Percentiles rank a stretch among this genome's conserved stretches.
phyloP scores from a whole-genome alignment of 1,140 invertebrate genomes.

The Armadillidium nasatum region DNA sequence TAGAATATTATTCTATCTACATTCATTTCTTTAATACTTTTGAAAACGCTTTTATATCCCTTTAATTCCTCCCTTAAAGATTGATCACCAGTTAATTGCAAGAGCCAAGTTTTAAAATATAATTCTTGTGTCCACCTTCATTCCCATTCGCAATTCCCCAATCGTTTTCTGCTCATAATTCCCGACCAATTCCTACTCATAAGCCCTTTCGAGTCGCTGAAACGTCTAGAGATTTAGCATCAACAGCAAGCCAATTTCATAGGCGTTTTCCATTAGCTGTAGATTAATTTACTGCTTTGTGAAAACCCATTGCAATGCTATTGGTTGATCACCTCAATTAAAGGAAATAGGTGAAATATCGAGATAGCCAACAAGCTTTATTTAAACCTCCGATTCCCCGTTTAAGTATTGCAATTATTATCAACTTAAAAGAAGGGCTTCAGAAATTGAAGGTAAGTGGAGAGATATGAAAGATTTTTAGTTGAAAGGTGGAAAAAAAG shows the following conservation, averaged over 20 bases:
- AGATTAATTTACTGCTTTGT: slow-evolving; percentile 13
- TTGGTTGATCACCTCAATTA: slow-evolving; percentile 10
- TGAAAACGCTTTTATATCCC: slow-evolving; percentile 1
- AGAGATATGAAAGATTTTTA: no score
- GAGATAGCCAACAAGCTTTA: slow-evolving; percentile 7
- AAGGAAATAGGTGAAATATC: slow-evolving; percentile 5
- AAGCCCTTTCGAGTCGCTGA: background rate
- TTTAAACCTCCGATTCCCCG: background rate
- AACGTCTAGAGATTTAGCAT: slow-evolving; percentile 12
- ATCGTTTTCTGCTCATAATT: slow-evolving; percentile 1
- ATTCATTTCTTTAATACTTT: background rate
- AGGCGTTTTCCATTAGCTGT: slow-evolving; percentile 7
- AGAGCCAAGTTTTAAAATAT: slow-evolving; percentile 3
- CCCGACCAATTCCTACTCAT: slow-evolving; percentile 7
- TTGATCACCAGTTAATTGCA: slow-evolving; percentile 9
- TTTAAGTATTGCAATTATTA: slow-evolving; percentile 6
- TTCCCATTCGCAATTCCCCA: slow-evolving; percentile 3
- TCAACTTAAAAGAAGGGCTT: background rate
- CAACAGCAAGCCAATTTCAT: slow-evolving; percentile 7
- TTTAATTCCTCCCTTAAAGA: background rate
- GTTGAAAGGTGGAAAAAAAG: no score
- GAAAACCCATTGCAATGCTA: slow-evolving; percentile 10
- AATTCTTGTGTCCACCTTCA: slow-evolving; percentile 9
- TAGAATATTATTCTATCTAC: background rate
- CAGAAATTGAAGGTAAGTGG: no score